These are phyloP conservation scores for Lytechinus variegatus DNA, from an alignment of 35 echinoderm and acorn worm species.

Conservation along the genomic window DNA sequence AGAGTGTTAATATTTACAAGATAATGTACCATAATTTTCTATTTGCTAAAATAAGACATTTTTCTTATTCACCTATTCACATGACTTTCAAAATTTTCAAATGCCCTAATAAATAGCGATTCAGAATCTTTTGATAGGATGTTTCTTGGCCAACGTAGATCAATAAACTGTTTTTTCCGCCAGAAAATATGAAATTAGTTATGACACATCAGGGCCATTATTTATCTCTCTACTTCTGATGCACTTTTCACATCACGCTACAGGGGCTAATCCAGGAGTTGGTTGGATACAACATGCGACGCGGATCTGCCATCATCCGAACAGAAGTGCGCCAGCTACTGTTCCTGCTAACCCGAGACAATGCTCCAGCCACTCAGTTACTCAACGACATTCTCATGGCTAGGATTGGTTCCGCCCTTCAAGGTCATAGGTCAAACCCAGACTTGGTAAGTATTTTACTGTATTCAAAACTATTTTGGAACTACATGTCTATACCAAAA, in stretches of 20 bases:
- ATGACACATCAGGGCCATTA: no score
- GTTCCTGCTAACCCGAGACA: constrained; percentile 88
- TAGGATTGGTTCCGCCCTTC: constrained; percentile 71
- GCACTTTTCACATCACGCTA: not conserved
- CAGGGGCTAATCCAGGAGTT: constrained; percentile 91
- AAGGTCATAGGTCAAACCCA: constrained; percentile 75
- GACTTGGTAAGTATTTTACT: constrained; percentile 78
- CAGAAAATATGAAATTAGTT: no score
- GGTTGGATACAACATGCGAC: constrained; percentile 92
- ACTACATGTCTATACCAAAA: no score
- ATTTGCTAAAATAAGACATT: no score
- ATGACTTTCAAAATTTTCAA: no score
- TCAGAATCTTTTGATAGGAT: no score
- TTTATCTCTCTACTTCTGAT: no score
- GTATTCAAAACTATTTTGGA: not conserved
- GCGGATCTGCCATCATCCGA: constrained; percentile 73
- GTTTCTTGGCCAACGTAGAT: no score
- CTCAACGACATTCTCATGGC: constrained; percentile 90
- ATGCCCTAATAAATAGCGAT: no score
- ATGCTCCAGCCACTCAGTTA: constrained; percentile 75
- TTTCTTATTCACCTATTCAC: no score
- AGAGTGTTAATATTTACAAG: not conserved
- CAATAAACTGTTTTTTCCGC: no score
- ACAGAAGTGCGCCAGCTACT: constrained; percentile 88
- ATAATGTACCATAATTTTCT: no score